Evolutionary conservation across 2,888 invertebrate genomes (phyloP).

Genomic region (Lobophora halterata): DNA sequence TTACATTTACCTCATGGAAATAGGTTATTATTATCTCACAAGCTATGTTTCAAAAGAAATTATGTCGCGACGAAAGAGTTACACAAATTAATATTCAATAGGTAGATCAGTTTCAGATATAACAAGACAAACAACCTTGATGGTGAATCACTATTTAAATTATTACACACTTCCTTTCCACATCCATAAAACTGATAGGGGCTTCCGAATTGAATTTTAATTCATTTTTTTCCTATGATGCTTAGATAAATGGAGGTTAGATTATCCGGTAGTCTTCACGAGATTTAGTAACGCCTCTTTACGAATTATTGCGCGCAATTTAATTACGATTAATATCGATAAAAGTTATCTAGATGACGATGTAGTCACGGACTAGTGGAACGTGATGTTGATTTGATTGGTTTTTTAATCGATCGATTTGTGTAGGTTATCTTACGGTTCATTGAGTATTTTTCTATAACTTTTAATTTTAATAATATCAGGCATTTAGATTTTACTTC

Average conservation of each 20-base stretch:
- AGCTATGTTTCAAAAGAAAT: neutral
- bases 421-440: no score
- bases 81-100: constrained; percentile 6
- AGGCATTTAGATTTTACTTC: no score
- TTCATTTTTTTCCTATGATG: constrained; percentile 27
- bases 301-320: constrained; percentile 64
- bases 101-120: constrained; percentile 5
- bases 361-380: constrained; percentile 44
- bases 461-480: no score
- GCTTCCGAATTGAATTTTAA: constrained; percentile 36
- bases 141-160: constrained; percentile 28
- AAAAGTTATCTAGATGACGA: constrained; percentile 50
- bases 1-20: no score
- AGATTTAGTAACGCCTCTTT: constrained; percentile 61
- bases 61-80: neutral
- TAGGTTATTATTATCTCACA: no score
- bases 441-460: no score
- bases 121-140: constrained; percentile 19
- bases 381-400: constrained; percentile 30
- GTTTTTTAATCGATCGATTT: constrained; percentile 16
- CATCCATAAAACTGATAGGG: constrained; percentile 33
- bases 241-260: constrained; percentile 27
- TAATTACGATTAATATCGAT: constrained; percentile 63
- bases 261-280: constrained; percentile 43
- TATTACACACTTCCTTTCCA: constrained; percentile 29